Evolutionary conservation across 2,113 vertebrate species (phyloP), one percentile per base, ranked within the genome.

Genomic region (Gyps fulvus): DNA sequence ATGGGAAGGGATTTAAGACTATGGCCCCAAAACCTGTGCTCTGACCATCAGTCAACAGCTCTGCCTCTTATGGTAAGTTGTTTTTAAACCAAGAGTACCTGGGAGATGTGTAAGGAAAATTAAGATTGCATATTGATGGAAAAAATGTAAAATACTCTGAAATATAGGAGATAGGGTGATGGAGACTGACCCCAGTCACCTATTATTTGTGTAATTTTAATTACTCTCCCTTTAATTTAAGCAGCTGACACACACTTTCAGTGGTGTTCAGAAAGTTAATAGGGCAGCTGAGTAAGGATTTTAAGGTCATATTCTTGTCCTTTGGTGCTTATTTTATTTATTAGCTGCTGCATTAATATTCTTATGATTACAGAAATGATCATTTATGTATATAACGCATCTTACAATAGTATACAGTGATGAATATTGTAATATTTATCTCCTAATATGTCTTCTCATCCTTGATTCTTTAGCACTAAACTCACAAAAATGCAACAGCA

Each of bases 151-250:
- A 94, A 95, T 97, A 92, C 90, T 97, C 74, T 95, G 94, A 94
- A 98, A 91, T 97, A 84, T 97, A 95, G 93, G 96, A 93, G 96
- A 97, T 96, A 87, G 93, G 93, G 84, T 97, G 85, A 91, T 97
- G 93, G 83, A 82, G 89, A 92, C 49, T 98, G 97, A 98, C 96
- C 97, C 62, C 84, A 94, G 93, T 93, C 95, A 98, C 94, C 95
- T 97, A 96, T 97, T 98, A 97, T 98, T 97, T 98, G 97, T 98
- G 93, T 98, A 96, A 97, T 97, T 98, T 94, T 98, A 98, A 98
- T 98, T 98, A 98, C 74, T 96, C 65, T 97, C 96, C 55, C 87
- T 97, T 97, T 97, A 97, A 97, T 97, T 97, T 98, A 97, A 94
- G 91, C 90, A 97, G 95, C 93, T 98, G 97, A 98, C 93, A 98